Evolutionary conservation across 1,140 invertebrate genomes (phyloP).

Genomic region (Diachasmimorpha longicaudata): DNA sequence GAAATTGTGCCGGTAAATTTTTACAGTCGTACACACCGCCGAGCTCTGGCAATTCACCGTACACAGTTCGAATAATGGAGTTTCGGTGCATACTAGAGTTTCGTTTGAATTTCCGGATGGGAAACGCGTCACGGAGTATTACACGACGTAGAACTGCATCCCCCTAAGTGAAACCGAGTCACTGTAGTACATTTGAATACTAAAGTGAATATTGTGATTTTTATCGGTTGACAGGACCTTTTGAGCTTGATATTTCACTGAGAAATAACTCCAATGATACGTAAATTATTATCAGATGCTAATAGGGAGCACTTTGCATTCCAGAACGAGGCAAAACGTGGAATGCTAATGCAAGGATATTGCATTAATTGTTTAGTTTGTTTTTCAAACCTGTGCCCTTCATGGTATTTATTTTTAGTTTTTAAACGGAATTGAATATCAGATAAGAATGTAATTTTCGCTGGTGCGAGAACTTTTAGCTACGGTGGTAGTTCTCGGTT

Average conservation of each 20-base stretch:
- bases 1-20: background rate
- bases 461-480: no score
- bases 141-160: slow-evolving; percentile 3
- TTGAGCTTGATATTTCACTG: background rate
- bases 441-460: no score
- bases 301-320: background rate
- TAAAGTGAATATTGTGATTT: slow-evolving; percentile 7
- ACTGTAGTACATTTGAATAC: background rate
- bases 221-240: background rate
- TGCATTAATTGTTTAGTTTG: no score
- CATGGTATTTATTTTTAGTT: no score
- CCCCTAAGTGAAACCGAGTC: slow-evolving; percentile 4
- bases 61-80: slow-evolving; percentile 24
- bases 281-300: background rate
- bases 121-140: slow-evolving; percentile 21
- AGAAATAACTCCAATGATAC: no score
- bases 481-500: no score
- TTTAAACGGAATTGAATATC: no score
- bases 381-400: no score
- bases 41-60: background rate
- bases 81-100: slow-evolving; percentile 11
- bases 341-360: no score
- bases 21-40: background rate
- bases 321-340: no score
- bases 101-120: slow-evolving; percentile 24